Percentiles rank a stretch among this genome's conserved stretches.
These are phyloP conservation scores for Cepaea nemoralis DNA, from an alignment of 1,140 invertebrate species.

Conservation along the genomic window DNA sequence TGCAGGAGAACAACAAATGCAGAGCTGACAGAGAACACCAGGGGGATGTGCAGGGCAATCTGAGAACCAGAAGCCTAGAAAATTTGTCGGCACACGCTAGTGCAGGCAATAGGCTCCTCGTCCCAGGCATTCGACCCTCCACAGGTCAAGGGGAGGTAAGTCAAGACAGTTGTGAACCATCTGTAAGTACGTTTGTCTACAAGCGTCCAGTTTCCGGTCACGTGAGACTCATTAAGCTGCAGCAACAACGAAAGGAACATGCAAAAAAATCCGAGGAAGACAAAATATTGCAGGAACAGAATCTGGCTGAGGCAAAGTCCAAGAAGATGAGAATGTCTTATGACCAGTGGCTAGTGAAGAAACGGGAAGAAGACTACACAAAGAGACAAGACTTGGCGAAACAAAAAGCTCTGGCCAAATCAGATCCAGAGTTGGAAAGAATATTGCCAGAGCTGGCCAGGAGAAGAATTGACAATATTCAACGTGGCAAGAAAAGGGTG, in stretches of 20 bases:
- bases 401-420: slow-evolving; percentile 57
- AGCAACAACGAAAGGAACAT: slow-evolving; percentile 39
- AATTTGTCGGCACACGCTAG: background rate
- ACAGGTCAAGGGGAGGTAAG: background rate
- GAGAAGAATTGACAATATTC: slow-evolving; percentile 57
- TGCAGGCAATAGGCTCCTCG: background rate
- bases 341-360: slow-evolving; percentile 61
- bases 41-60: background rate
- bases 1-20: slow-evolving; percentile 21
- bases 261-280: slow-evolving; percentile 30
- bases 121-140: slow-evolving; percentile 29
- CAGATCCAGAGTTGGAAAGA: slow-evolving; percentile 61
- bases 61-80: background rate
- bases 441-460: slow-evolving; percentile 58
- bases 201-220: slow-evolving; percentile 61
- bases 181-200: slow-evolving; percentile 62
- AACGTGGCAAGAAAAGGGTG: slow-evolving; percentile 56
- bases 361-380: slow-evolving; percentile 53
- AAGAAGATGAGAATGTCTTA: slow-evolving; percentile 59
- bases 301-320: slow-evolving; percentile 38
- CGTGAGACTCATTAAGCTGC: slow-evolving; percentile 55
- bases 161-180: background rate
- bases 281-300: slow-evolving; percentile 16
- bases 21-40: background rate
- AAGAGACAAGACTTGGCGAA: slow-evolving; percentile 49